Percentiles rank a stretch among this genome's conserved stretches.
Conservation (phyloP, 2,113 vertebrate genomes). For the Notothenia rossii region DNA sequence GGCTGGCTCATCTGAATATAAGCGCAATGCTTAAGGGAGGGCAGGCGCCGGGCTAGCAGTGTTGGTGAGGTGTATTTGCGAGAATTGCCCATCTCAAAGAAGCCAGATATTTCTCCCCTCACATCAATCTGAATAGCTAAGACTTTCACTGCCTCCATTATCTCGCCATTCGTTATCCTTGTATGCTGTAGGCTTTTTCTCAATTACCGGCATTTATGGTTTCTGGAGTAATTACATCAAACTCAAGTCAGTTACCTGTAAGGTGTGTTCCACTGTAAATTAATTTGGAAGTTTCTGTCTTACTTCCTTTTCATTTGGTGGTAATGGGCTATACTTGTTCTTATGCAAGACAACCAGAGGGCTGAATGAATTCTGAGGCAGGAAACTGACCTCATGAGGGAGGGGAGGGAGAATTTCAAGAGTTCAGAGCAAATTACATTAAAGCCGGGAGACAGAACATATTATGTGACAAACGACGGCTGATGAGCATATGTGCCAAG, state of each 20-base stretch:
- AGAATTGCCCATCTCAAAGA: slow-evolving; percentile 64
- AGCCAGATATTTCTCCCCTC: slow-evolving; percentile 65
- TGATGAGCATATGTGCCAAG: slow-evolving; percentile 48
- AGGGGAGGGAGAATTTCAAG: slow-evolving; percentile 65
- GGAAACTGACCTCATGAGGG: slow-evolving; percentile 74
- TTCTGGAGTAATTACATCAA: slow-evolving; percentile 86
- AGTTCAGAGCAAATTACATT: slow-evolving; percentile 77
- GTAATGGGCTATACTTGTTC: slow-evolving; percentile 77
- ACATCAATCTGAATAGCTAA: slow-evolving; percentile 72
- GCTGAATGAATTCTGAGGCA: slow-evolving; percentile 75
- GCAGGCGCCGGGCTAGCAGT: slow-evolving; percentile 64
- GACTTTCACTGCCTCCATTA: slow-evolving; percentile 81
- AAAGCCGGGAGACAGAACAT: slow-evolving; percentile 63
- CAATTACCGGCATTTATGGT: slow-evolving; percentile 86
- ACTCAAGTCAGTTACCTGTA: slow-evolving; percentile 85
- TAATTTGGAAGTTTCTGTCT: slow-evolving; percentile 85
- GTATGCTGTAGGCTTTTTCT: slow-evolving; percentile 85
- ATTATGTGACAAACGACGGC: slow-evolving; percentile 66
- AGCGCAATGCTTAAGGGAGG: slow-evolving; percentile 67
- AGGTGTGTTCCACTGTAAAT: slow-evolving; percentile 86
- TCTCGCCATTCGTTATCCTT: slow-evolving; percentile 82
- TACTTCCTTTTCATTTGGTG: slow-evolving; percentile 81
- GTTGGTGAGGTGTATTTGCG: slow-evolving; percentile 65
- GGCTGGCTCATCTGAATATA: slow-evolving; percentile 78
- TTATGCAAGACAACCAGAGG: slow-evolving; percentile 80